Conservation (phyloP, 2,797 vertebrate genomes). For the Nyctibius grandis region DNA sequence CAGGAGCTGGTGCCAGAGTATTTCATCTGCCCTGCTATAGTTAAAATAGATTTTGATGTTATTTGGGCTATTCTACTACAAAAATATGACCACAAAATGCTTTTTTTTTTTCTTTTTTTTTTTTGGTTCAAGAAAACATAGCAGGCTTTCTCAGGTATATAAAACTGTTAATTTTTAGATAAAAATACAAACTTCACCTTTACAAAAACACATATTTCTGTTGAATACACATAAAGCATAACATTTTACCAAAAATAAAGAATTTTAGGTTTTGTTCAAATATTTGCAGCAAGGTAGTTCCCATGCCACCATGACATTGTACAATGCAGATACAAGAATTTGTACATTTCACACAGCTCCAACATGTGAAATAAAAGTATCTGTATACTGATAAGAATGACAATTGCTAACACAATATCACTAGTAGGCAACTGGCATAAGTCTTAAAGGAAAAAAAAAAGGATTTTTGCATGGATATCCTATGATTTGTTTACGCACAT, state of each 20-base stretch:
- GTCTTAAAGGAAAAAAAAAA: slow-evolving; percentile 41
- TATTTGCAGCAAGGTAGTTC: slow-evolving; percentile 76
- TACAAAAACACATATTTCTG: slow-evolving; percentile 84
- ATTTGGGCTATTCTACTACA: slow-evolving; percentile 61
- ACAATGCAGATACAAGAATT: slow-evolving; percentile 76
- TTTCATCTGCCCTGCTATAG: slow-evolving; percentile 43
- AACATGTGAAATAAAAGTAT: slow-evolving; percentile 76
- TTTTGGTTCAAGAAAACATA: slow-evolving; percentile 76
- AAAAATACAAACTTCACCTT: slow-evolving; percentile 86
- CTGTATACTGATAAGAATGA: slow-evolving; percentile 61
- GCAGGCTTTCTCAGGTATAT: slow-evolving; percentile 77
- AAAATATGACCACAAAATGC: slow-evolving; percentile 69
- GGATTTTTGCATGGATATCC: slow-evolving; percentile 64
- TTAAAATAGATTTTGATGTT: slow-evolving; percentile 66
- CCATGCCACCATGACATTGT: slow-evolving; percentile 82
- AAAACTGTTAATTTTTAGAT: slow-evolving; percentile 82
- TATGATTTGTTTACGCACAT: slow-evolving; percentile 70
- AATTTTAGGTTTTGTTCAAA: slow-evolving; percentile 84
- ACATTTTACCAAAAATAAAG: slow-evolving; percentile 94
- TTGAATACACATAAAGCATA: slow-evolving; percentile 89
- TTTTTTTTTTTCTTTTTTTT: background rate
- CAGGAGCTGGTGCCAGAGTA: slow-evolving; percentile 32
- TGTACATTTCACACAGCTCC: slow-evolving; percentile 79
- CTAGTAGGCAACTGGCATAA: slow-evolving; percentile 71
- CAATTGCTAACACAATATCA: slow-evolving; percentile 68